These are phyloP conservation scores for Drosophila kikkawai DNA, from an alignment of 1,140 invertebrate species.

Conservation along the genomic window DNA sequence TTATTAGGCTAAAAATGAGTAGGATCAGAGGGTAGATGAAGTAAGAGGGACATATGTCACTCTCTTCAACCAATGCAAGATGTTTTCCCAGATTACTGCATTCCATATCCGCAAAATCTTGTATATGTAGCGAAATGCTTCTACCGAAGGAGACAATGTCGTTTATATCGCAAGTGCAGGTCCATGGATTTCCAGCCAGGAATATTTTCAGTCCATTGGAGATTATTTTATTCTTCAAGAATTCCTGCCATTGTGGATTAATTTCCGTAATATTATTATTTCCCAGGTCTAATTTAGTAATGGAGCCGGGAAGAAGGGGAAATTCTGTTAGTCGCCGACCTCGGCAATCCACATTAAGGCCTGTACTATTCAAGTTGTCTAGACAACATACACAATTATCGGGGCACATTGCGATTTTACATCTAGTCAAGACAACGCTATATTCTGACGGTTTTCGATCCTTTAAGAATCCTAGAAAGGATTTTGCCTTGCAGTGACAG, in stretches of 20 bases:
- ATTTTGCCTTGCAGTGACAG: neutral
- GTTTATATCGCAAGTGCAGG: constrained; percentile 17
- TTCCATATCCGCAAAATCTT: neutral
- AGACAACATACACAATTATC: constrained; percentile 1
- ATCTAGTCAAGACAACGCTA: neutral
- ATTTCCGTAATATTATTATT: constrained; percentile 4
- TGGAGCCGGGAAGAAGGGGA: neutral
- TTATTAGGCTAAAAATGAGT: neutral
- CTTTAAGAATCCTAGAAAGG: neutral
- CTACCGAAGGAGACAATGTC: neutral
- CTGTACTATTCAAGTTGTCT: neutral
- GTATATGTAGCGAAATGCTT: neutral
- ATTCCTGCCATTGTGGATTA: neutral
- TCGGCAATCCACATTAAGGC: constrained; percentile 8
- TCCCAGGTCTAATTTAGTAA: constrained; percentile 3
- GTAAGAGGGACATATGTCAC: neutral
- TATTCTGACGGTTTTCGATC: neutral
- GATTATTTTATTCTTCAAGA: neutral
- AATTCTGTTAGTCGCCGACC: neutral
- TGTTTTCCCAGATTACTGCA: neutral
- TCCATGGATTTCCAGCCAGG: constrained; percentile 18
- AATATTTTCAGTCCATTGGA: neutral
- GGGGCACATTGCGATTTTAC: constrained; percentile 3
- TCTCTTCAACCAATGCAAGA: neutral
- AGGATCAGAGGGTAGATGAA: neutral